These are phyloP conservation scores for Apus apus DNA, from an alignment of 2,113 vertebrate species.

Conservation along the genomic window DNA sequence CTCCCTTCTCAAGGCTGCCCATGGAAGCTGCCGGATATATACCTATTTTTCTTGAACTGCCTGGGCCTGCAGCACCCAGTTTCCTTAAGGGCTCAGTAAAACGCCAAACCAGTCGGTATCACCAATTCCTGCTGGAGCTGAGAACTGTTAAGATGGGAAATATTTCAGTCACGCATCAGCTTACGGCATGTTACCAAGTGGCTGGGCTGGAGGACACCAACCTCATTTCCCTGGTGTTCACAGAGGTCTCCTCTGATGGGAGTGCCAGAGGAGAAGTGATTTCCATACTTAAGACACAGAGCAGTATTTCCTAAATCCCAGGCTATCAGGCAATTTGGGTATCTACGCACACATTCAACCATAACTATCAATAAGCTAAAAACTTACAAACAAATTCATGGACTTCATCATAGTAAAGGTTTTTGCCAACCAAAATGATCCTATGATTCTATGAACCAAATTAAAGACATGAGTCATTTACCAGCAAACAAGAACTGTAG, in stretches of 20 bases:
- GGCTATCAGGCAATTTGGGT: background rate
- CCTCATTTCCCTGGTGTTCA: background rate
- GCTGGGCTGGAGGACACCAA: background rate
- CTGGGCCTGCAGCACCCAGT: background rate
- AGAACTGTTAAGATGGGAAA: background rate
- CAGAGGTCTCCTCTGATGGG: background rate
- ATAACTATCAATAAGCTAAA: background rate
- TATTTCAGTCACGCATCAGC: background rate
- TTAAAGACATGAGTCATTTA: accelerated
- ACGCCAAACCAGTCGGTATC: background rate
- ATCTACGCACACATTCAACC: background rate
- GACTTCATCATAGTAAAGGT: too few species aligned
- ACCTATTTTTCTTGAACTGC: background rate
- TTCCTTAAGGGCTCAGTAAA: background rate
- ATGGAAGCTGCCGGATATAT: background rate
- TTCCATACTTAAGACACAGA: background rate
- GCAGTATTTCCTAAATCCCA: background rate
- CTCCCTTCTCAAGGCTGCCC: background rate
- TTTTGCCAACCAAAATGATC: too few species aligned
- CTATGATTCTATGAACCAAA: background rate
- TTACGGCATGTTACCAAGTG: background rate
- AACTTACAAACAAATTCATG: background rate
- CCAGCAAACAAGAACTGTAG: background rate
- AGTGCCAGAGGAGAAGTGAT: background rate
- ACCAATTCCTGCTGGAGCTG: background rate